phyloP scores from a whole-genome alignment of 2,113 vertebrate genomes.

The Propithecus coquereli region DNA sequence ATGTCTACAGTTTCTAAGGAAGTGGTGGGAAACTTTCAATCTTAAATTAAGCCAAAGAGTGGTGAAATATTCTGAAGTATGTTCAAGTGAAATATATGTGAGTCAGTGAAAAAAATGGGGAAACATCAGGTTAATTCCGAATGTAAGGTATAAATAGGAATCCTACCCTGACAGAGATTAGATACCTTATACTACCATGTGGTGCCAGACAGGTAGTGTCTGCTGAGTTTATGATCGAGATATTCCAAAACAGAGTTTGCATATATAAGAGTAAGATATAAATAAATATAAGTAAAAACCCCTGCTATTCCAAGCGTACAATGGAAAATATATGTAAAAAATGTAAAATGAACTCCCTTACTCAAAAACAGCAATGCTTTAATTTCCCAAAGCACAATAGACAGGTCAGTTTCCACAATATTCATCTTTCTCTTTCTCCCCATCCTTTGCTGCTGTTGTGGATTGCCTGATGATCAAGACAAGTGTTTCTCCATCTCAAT shows the following conservation, averaged over 20 bases:
- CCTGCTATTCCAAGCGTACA: rapidly evolving
- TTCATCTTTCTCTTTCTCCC: neutral
- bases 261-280: neutral
- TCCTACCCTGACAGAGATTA: neutral
- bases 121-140: neutral
- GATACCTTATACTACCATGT: neutral
- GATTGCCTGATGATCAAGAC: neutral
- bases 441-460: rapidly evolving
- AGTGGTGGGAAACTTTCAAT: neutral
- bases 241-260: neutral
- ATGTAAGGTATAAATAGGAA: neutral
- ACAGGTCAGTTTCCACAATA: neutral
- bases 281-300: neutral
- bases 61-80: neutral
- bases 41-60: neutral
- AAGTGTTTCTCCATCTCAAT: neutral
- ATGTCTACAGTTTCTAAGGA: neutral
- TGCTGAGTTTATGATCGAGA: neutral
- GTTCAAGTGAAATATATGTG: neutral
- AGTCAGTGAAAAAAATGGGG: neutral
- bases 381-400: neutral
- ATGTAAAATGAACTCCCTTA: neutral
- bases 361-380: neutral
- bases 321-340: neutral
- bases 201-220: rapidly evolving